A percentile compares a stretch with the other conserved stretches of the same genome.
Evolutionary conservation across 1,140 invertebrate species (phyloP).

Genomic region (Drosophila lacertosa): DNA sequence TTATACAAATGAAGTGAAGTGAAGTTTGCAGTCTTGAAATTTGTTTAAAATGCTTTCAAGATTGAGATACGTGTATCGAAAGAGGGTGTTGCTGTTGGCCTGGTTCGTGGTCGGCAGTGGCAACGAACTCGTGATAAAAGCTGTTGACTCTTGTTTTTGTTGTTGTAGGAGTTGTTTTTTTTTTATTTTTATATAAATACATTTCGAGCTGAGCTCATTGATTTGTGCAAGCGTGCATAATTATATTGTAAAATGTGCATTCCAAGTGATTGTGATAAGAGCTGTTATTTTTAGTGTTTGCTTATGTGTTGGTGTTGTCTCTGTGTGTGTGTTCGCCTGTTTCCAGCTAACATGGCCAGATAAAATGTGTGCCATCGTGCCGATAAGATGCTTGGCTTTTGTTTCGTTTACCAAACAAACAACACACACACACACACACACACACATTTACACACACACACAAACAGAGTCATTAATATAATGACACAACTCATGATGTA

Average conservation of each 20-base stretch:
- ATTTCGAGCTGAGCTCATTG: slow-evolving; percentile 41
- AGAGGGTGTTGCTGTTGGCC: slow-evolving; percentile 42
- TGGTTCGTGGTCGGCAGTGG: slow-evolving; percentile 61
- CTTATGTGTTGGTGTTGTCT: neutral
- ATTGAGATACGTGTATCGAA: slow-evolving; percentile 49
- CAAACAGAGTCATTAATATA: slow-evolving; percentile 60
- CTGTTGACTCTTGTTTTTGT: slow-evolving; percentile 46
- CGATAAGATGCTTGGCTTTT: slow-evolving; percentile 57
- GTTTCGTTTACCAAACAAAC: slow-evolving; percentile 43
- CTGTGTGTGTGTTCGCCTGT: slow-evolving; percentile 17
- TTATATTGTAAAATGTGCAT: slow-evolving; percentile 74
- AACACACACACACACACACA: slow-evolving; percentile 28
- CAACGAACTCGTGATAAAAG: slow-evolving; percentile 66
- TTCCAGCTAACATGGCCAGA: slow-evolving; percentile 34
- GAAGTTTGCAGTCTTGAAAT: slow-evolving; percentile 44
- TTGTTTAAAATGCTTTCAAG: slow-evolving; percentile 47
- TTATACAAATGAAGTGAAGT: slow-evolving; percentile 5
- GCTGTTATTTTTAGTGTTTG: slow-evolving; percentile 40
- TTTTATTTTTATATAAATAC: slow-evolving; percentile 26
- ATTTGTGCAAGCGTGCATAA: slow-evolving; percentile 77
- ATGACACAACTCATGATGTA: slow-evolving; percentile 62
- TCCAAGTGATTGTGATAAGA: slow-evolving; percentile 67
- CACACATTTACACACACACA: slow-evolving; percentile 31
- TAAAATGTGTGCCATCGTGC: slow-evolving; percentile 64
- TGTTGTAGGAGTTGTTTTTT: slow-evolving; percentile 20